Percentiles rank a stretch among this genome's conserved stretches.
phyloP scores from a whole-genome alignment of 2,888 invertebrate species.

The Brachynemurus nebulosus region DNA sequence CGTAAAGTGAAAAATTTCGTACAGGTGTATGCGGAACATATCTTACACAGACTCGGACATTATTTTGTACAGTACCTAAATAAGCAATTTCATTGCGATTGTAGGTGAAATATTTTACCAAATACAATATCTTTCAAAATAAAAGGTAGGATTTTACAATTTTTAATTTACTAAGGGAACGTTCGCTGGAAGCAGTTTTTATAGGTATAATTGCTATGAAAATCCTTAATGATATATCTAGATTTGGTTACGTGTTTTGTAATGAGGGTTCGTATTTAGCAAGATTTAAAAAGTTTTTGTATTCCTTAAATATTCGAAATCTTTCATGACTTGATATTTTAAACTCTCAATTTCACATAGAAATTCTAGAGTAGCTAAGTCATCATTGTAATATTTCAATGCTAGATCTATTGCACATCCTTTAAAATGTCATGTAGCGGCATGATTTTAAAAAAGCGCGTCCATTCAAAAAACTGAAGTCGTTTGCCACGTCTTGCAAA shows the following conservation, averaged over 20 bases:
- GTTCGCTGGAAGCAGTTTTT: conserved; percentile 9
- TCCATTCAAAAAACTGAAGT: not conserved
- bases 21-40: no score
- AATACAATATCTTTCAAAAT: no score
- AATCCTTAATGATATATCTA: conserved; percentile 3
- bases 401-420: conserved; percentile 6
- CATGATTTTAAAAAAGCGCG: not conserved
- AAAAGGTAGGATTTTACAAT: conserved; percentile 8
- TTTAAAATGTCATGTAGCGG: not conserved
- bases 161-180: conserved; percentile 9
- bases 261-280: conserved; percentile 7
- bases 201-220: conserved; percentile 7
- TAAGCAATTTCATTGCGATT: no score
- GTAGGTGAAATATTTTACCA: no score
- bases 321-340: conserved; percentile 7
- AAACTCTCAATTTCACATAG: conserved; percentile 7
- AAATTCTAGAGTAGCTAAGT: conserved; percentile 5
- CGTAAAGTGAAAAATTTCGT: no score
- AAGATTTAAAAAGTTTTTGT: not conserved
- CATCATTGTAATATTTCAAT: conserved; percentile 6
- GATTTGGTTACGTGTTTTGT: conserved; percentile 6
- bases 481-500: not conserved
- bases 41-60: no score
- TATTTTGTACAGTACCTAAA: no score
- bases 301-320: not conserved